A percentile compares a stretch with the other conserved stretches of the same genome.
phyloP scores from a whole-genome alignment of 2,113 vertebrate species.

The Cyphomyrus plagiostoma region DNA sequence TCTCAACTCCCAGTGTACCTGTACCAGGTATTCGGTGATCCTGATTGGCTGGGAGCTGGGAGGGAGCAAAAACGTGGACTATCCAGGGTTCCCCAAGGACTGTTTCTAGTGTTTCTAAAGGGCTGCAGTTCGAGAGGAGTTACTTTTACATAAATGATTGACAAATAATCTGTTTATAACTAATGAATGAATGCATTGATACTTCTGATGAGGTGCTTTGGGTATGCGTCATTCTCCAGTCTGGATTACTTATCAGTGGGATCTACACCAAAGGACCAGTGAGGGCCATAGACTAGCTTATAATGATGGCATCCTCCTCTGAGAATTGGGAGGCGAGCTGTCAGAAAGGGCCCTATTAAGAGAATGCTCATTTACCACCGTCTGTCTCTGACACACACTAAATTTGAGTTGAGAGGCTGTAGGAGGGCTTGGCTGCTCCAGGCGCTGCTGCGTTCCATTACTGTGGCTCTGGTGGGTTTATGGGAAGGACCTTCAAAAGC shows the following conservation, averaged over 20 bases:
- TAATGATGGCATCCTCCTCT: not conserved
- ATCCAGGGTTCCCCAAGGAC: no score
- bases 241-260: not conserved
- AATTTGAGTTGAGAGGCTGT: not conserved
- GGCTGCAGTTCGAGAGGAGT: not conserved
- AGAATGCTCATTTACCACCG: not conserved
- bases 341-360: not conserved
- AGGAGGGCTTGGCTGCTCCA: not conserved
- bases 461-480: not conserved
- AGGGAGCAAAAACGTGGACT: no score
- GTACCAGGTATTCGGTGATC: no score
- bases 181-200: not conserved
- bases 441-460: not conserved
- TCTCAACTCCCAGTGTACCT: no score
- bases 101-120: not conserved
- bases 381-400: slow-evolving; percentile 5
- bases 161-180: not conserved
- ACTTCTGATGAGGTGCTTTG: not conserved
- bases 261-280: not conserved
- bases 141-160: not conserved
- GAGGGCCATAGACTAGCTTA: not conserved
- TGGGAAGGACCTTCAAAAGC: not conserved
- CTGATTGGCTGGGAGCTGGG: no score
- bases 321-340: not conserved
- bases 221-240: not conserved